A percentile compares a stretch with the other conserved stretches of the same genome.
phyloP scores from a whole-genome alignment of 2,113 vertebrate genomes.

The Hyaena hyaena region DNA sequence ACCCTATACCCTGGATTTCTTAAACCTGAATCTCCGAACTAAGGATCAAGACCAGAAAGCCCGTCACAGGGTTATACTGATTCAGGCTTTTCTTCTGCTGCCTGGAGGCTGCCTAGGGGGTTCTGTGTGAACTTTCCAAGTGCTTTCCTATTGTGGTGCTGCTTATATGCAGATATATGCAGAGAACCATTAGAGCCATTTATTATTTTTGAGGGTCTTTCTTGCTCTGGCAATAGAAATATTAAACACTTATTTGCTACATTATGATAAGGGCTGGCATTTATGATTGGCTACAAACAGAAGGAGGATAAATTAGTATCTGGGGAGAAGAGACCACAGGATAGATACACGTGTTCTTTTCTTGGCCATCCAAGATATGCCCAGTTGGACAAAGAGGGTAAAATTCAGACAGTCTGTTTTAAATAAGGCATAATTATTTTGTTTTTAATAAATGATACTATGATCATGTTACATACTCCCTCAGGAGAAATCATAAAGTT shows the following conservation, averaged over 20 bases:
- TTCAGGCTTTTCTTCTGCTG: neutral
- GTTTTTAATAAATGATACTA: neutral
- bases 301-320: neutral
- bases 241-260: neutral
- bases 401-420: neutral
- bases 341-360: neutral
- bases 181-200: neutral
- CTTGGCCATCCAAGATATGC: neutral
- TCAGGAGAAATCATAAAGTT: neutral
- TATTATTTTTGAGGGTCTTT: neutral
- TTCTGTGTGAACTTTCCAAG: neutral
- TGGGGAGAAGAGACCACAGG: neutral
- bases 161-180: neutral
- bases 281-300: neutral
- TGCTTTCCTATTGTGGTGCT: neutral
- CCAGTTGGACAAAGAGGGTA: neutral
- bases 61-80: neutral
- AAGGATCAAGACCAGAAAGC: neutral
- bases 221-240: neutral
- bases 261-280: neutral
- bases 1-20: neutral
- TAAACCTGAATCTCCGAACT: neutral
- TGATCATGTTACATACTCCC: neutral
- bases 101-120: neutral
- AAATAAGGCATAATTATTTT: neutral